Base-by-base conservation (phyloP, 2,113 vertebrate genomes). In the Myotis brandtii region DNA sequence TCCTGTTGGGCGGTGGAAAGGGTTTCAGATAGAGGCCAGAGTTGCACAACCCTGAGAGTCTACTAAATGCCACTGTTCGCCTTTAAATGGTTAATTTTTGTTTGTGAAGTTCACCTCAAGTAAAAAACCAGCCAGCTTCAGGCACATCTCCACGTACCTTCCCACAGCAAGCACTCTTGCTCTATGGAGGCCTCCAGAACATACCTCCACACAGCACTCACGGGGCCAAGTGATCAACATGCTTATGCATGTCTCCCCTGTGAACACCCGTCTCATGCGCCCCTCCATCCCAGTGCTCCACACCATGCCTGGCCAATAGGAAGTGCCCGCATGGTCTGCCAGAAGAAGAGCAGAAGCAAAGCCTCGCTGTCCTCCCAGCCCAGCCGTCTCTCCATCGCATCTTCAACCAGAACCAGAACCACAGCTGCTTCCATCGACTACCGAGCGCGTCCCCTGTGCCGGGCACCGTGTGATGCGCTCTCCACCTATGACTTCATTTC, bases 71-170 rank as follows among this genome's bases (percentile, higher is more conserved):
- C 90, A 46, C 9, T 9, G 17, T 27, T 72, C 69, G 30, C 34
- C 86, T 90, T 56, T 34, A 86, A 77, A 40, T 17, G 37, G 25
- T 66, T 86, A 46, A 95, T 40, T 50, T 77, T 64, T 21, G 25
- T 46, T 52, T 4, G 14, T 72, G 17, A 86, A 77, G 82, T 86
- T 82, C 86, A 80, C 17, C 56, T 83, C 32, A 52, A 34, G 59
- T 95, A 30, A 37, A 76, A 89, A 30, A 27, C 0, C 50, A 37
- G 21, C 37, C 75, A 89, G 12, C 59, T 7, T 77, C 83, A 23
- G 23, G 14, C n/a, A 48, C 37, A 50, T 73, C 62, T 86, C 32
- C 18, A 59, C 21, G 77, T 56, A 37, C 76, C 34, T 83, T 70
- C 54, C 40, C 43, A n/a, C 48, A 50, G 72, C 67, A 69, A 80